phyloP scores from a whole-genome alignment of 2,888 invertebrate genomes.

The Eilema griseolum region DNA sequence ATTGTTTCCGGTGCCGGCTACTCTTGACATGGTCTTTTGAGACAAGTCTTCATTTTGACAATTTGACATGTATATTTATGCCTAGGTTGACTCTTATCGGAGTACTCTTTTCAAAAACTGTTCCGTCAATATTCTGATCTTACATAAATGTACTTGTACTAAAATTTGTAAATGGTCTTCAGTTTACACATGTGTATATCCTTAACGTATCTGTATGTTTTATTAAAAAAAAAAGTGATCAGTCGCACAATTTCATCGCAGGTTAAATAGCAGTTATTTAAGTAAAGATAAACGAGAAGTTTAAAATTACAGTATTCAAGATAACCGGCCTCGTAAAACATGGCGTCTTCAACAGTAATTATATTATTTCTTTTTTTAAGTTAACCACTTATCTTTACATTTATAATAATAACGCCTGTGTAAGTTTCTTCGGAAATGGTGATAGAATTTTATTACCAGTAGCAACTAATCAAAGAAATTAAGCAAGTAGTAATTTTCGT shows the following conservation, averaged over 20 bases:
- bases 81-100: neutral
- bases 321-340: neutral
- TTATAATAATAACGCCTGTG: neutral
- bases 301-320: conserved; percentile 3
- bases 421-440: neutral
- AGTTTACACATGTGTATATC: too few relatives aligned
- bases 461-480: neutral
- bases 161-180: neutral
- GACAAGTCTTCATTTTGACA: neutral
- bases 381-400: neutral
- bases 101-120: too few relatives aligned
- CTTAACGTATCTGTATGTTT: neutral
- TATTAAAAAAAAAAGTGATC: neutral
- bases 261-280: neutral
- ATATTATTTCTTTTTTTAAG: neutral
- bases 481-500: neutral
- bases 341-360: neutral
- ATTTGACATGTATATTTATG: neutral
- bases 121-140: neutral
- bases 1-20: too few relatives aligned
- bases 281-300: conserved; percentile 1
- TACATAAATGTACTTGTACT: neutral
- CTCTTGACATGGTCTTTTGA: neutral
- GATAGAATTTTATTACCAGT: neutral
- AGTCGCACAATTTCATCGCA: neutral